Evolutionary conservation across 2,888 invertebrate species (phyloP).

Genomic region (Arctia plantaginis): DNA sequence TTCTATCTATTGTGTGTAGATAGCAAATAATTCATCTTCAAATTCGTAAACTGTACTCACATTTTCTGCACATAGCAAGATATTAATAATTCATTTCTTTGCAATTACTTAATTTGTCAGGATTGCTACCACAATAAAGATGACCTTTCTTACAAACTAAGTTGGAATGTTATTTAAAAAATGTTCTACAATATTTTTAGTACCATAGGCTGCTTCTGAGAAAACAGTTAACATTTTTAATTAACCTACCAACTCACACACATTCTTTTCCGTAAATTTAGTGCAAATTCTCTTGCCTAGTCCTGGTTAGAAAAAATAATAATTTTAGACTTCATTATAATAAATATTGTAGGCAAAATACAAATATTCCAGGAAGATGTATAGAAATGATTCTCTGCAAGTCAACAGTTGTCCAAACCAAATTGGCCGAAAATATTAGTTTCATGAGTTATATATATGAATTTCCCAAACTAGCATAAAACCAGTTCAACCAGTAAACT

Average conservation of each 20-base stretch:
- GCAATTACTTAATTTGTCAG: not conserved
- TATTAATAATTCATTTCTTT: not conserved
- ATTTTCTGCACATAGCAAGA: not conserved
- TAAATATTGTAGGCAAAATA: not conserved
- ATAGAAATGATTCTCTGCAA: not conserved
- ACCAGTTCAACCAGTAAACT: too few relatives aligned
- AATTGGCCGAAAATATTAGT: not conserved
- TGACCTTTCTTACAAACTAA: conserved; percentile 10
- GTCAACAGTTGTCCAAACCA: not conserved
- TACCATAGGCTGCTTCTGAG: not conserved
- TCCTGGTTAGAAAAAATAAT: not conserved
- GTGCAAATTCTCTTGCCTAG: not conserved
- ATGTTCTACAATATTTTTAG: conserved; percentile 16
- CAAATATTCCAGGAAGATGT: not conserved
- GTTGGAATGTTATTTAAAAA: conserved; percentile 43
- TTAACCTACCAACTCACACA: conserved; percentile 27
- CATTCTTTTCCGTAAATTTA: not conserved
- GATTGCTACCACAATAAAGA: not conserved
- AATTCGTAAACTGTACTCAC: not conserved
- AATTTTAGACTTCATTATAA: not conserved
- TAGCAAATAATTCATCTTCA: not conserved
- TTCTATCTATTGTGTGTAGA: not conserved
- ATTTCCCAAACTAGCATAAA: not conserved
- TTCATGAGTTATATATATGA: not conserved
- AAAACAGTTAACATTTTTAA: conserved; percentile 20